Evolutionary conservation across 2,888 invertebrate genomes (phyloP), one percentile per base, ranked within the genome.

Genomic region (Sinopyrophorus schimmeli): DNA sequence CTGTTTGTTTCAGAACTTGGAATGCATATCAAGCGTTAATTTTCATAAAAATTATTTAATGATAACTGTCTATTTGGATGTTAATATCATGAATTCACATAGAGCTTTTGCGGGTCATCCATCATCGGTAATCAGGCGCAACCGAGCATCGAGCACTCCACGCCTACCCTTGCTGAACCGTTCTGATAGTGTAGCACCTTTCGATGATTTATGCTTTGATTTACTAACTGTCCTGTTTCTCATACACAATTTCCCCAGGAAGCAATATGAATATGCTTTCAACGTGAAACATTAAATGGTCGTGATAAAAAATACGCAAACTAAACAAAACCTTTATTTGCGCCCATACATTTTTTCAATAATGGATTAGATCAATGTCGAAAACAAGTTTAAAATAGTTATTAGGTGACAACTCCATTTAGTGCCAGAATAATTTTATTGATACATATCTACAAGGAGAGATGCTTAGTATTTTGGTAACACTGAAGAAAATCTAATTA

Each of bases 51-150:
- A 11, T 14, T 24, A 35, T 35, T 32, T 37, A 18, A 37, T 28
- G 30, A 44, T 44, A 44, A 55, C 47, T 53, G 52, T 57, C 54
- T 57, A 57, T 57, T 54, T 57, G 37, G 35, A 17, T 32, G 44
- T 12, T 47, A 46, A 49, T 54, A 54, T 57, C 54, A 34, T 34
- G 53, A 52, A 53, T 57, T 59, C 57, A 59, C 57, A 53, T 53
- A 46, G 42, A 42, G 56, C 52, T 57, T 55, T 53, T 52, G 54
- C 56, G 52, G 58, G 58, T 58, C 59, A 63, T 62, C 60, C 59
- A 63, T 63, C 63, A 62, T 60, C 60, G 58, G 62, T 62, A 62
- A 62, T 62, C 62, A 61, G 62, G 57, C 53, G 57, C 53, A 56
- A 58, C 58, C 58, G 60, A 62, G 57, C 62, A 53, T 60, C 59